Percentiles rank a stretch among this genome's conserved stretches.
Conservation (phyloP, 2,888 invertebrate species). For the Synergus laeviventris region DNA sequence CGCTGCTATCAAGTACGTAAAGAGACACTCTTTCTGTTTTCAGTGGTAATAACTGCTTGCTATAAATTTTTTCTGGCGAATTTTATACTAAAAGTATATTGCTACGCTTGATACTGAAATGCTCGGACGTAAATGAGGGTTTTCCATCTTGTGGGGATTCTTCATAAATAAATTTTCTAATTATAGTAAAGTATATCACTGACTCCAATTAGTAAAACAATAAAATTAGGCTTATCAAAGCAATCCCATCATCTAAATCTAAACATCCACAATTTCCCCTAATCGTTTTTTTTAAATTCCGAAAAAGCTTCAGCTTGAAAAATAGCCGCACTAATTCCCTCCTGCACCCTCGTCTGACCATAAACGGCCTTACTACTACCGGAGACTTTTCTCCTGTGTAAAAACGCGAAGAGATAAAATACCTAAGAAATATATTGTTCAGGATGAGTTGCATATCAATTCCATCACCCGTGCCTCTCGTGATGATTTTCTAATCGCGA, state of each 20-base stretch:
- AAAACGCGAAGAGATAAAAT: neutral
- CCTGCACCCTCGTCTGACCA: slow-evolving; percentile 34
- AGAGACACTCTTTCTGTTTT: slow-evolving; percentile 30
- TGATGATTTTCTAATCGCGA: slow-evolving; percentile 32
- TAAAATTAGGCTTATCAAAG: too few species aligned
- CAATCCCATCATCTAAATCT: too few species aligned
- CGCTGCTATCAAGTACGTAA: slow-evolving; percentile 19
- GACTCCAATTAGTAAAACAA: too few species aligned
- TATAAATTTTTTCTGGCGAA: neutral
- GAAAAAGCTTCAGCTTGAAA: slow-evolving; percentile 36
- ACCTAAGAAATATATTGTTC: slow-evolving; percentile 11
- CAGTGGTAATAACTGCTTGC: slow-evolving; percentile 15
- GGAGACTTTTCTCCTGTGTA: slow-evolving; percentile 37
- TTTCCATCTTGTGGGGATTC: neutral
- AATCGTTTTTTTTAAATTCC: slow-evolving; percentile 33
- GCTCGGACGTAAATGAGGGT: neutral
- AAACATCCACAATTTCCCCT: slow-evolving; percentile 33
- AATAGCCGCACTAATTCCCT: slow-evolving; percentile 33
- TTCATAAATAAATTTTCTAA: too few species aligned
- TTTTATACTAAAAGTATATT: slow-evolving; percentile 13
- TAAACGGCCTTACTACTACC: slow-evolving; percentile 39
- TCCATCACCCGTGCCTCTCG: slow-evolving; percentile 43
- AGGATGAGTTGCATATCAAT: slow-evolving; percentile 40
- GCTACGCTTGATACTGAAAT: neutral
- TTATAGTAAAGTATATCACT: too few species aligned